Percentiles rank a stretch among this genome's conserved stretches.
phyloP scores from a whole-genome alignment of 2,113 vertebrate species.

The Propithecus coquereli region DNA sequence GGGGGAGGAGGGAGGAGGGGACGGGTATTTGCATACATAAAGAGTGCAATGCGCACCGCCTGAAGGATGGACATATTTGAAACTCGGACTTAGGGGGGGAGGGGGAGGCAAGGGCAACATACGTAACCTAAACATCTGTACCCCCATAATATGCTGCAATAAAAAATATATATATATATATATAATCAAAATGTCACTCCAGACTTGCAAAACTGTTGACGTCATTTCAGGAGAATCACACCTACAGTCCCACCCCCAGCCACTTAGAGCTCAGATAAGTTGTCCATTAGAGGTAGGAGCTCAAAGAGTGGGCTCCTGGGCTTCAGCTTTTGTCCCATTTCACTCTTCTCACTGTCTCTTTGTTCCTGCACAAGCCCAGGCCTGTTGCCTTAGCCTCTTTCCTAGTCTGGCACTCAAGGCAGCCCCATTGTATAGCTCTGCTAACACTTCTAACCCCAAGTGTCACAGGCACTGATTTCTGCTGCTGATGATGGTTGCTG shows the following conservation, averaged over 20 bases:
- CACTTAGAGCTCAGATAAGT: background rate
- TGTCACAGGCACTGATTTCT: background rate
- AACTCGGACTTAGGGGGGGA: too few relatives aligned
- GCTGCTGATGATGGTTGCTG: background rate
- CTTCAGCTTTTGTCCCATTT: background rate
- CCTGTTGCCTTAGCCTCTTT: background rate
- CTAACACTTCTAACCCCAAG: background rate
- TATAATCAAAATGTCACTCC: background rate
- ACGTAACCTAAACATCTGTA: too few relatives aligned
- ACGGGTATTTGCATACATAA: too few relatives aligned
- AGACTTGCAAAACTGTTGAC: background rate
- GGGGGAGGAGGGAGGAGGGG: too few relatives aligned
- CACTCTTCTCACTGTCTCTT: background rate
- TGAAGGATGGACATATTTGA: too few relatives aligned
- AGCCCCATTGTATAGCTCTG: background rate
- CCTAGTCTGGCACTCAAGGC: background rate
- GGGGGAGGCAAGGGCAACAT: too few relatives aligned
- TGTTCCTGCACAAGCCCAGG: background rate
- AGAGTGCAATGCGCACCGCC: too few relatives aligned
- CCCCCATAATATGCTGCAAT: too few relatives aligned
- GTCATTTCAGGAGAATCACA: background rate
- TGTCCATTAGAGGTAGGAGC: background rate
- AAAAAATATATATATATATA: too few relatives aligned
- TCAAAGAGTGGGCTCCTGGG: background rate
- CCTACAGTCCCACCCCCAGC: rapidly evolving